Evolutionary conservation across 2,797 vertebrate species (phyloP), one percentile per base, ranked within the genome.

Genomic region (Acridotheres tristis): DNA sequence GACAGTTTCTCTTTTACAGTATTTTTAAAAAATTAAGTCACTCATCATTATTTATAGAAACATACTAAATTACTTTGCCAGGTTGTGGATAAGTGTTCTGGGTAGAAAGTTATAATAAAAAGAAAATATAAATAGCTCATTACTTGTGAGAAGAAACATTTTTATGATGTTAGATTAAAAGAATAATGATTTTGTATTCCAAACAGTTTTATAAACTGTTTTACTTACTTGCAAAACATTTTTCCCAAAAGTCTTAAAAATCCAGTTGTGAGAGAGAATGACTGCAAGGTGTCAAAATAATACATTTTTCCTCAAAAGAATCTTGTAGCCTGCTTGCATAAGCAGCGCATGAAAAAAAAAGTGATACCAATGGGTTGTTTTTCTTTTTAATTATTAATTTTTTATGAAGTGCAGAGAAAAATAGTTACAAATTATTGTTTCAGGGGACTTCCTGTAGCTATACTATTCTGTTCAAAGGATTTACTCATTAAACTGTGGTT

Each of bases 361-460:
- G 82, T 58, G 71, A 84, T 95, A 87, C 77, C 91, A 87, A 6
- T 43, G 79, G 63, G 36, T 95, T 88, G 69, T 42, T 94, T 96
- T 97, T 96, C 96, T 95, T 92, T 96, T 94, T 82, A 82, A 48
- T 68, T 91, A 89, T 97, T 97, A 93, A 97, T 98, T 98, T 97
- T 97, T 97, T 97, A 97, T 97, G 96, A 97, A 96, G 88, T 93
- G 75, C 81, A 91, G 90, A 94, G 85, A 80, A 93, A 96, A 97
- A 96, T 82, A 97, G 91, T 96, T 96, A 92, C 90, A 96, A 96
- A 96, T 96, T 5, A 91, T 97, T 96, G 89, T 97, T 98, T 95
- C 94, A 71, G 93, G 96, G 92, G 54, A 89, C 96, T 95, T 98
- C 95, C 81, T 96, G 66, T 83, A 96, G 95, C 86, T 96, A 15